Evolutionary conservation across 2,888 invertebrate species (phyloP), one percentile per base, ranked within the genome.

Genomic region (Aethes cnicana): DNA sequence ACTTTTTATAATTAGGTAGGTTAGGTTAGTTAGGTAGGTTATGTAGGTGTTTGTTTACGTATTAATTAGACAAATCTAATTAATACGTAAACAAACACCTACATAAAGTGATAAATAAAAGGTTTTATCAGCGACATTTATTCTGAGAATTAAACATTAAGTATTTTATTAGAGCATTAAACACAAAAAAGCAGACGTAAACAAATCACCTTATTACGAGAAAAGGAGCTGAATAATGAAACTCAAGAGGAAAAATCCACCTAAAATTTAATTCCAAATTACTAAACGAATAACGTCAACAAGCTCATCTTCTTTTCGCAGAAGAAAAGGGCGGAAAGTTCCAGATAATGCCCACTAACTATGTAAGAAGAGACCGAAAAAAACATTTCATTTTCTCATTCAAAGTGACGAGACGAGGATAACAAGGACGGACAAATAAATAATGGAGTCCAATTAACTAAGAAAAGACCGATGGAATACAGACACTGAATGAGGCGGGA

Each of bases 371-470:
- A 59, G 55, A 59, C 57, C 60, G 56, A 56, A 64, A 72, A 69
- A 69, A 71, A 54, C 65, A 62, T 72, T 72, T 72, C 66, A 70
- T 75, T 76, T 68, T 63, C 72, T 63, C 70, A 60, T 72, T 74
- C 59, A 58, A 62, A 63, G 68, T 62, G 66, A 70, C 68, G 64
- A 66, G 64, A 68, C 64, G 66, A 61, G 68, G 71, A 73, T 74
- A 76, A 74, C 66, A 72, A 72, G 65, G 58, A 47, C 56, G 56
- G 66, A 65, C 73, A 71, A 73, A 76, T 76, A 79, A 79, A 78
- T 78, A 80, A 80, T 75, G 70, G 66, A 71, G 66, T 63, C 74
- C 73, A 81, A 81, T 81, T 77, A 81, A 73, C 68, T 72, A 70
- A 68, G 71, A 66, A 70, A 74, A 68, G 69, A 72, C 61, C 52